Evolutionary conservation across 2,888 invertebrate species (phyloP), one percentile per base, ranked within the genome.

Genomic region (Trachelus tabidus): DNA sequence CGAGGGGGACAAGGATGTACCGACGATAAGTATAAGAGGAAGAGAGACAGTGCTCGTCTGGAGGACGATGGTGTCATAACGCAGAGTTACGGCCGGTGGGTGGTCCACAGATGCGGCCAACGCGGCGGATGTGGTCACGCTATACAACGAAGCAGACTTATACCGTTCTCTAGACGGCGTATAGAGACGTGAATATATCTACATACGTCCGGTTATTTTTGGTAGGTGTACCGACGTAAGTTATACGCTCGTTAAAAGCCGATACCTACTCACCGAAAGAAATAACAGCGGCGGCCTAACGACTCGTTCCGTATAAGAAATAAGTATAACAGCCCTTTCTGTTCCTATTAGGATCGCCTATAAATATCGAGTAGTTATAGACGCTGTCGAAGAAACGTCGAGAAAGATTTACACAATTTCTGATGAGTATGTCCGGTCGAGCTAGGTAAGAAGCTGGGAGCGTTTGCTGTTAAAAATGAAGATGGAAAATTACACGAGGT

Each of bases 31-130:
- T 23, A 56, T 9, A 23, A 56, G 56, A 56, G 56, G 0, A 56
- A 56, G 56, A 23, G 9, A 56, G 56, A 56, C 56, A 2, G 23
- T 23, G 23, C 23, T 9, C 56, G 23, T 71, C 73, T 75, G 68
- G 75, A 75, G 75, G 75, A 75, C 37, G 76, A 78, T 56, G 71
- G 78, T 78, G 78, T 78, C 78, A 78, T 78, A 78, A 78, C 75
- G 81, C 78, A 81, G 84, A 83, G 81, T 86, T 85, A 84, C 83
- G 83, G 79, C 80, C 83, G 68, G 77, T 86, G 90, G 90, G 90
- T 90, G 90, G 90, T 88, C 89, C 84, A 83, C 89, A 88, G 87
- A 87, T 86, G 87, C 83, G 82, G 84, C 83, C 86, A 85, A 84
- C 84, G 85, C 83, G 85, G 85, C 89, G 88, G 89, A 89, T 89